Base-by-base conservation (phyloP, 2,888 invertebrate species). In the Dioctria rufipes region DNA sequence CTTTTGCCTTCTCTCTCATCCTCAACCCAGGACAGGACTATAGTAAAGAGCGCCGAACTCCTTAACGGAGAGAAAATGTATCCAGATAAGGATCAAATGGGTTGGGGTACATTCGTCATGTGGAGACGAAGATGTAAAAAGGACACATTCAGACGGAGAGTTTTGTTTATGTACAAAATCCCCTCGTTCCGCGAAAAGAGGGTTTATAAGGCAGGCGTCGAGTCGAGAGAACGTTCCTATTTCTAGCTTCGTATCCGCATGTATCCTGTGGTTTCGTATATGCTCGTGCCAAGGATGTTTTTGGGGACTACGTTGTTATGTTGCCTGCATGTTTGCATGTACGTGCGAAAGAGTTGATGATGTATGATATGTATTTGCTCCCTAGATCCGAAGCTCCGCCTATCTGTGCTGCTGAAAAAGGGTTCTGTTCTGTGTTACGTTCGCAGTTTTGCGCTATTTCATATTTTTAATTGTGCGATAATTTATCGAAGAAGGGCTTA, bases 271-370 rank as follows among this genome's bases (percentile, higher is more conserved):
- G 69, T 73, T 39, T 39, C 63, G 49, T 54, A 71, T 54, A 71
- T 78, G 63, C 43, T 42, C 43, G 43, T 43, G 60, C 75, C 40
- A 40, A 4, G 11, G 75, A 69, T 79, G 79, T 80, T 25, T 25
- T 40, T 66, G 67, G 67, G 58, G 25, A 25, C 25, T 25, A 25
- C 25, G 58, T 39, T 40, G 67, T 65, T 43, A 54, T 43, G 37
- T 13, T 61, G 46, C 25, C 25, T 25, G 25, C 39, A 39, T 54
- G 73, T 77, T 81, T 82, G 75, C 81, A 82, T 80, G 80, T 82
- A 81, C 82, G 81, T 81, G 81, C 81, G 81, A 82, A 82, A 82
- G 82, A 82, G 82, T 82, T 82, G 82, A 82, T 81, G 81, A 80
- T 82, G 78, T 81, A 82, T 82, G 82, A 81, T 78, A 63, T 80